Evolutionary conservation across 2,113 vertebrate genomes (phyloP).

Genomic region (Acrocephalus arundinaceus): DNA sequence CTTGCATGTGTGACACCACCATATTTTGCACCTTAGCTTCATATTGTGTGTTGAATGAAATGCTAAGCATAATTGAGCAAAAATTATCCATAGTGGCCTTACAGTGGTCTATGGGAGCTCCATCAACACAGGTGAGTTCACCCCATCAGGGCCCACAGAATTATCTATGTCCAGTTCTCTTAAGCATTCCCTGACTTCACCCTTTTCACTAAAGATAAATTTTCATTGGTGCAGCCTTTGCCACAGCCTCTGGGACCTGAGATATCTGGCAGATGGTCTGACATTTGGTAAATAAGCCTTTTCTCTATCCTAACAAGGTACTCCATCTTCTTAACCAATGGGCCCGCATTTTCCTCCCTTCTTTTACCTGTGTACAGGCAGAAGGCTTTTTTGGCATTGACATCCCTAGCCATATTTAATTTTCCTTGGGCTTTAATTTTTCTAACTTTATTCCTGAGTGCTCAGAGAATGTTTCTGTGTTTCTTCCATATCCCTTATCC

Average conservation of each 20-base stretch:
- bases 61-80: neutral
- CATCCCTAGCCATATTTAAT: neutral
- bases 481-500: neutral
- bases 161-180: too few species aligned
- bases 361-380: too few species aligned
- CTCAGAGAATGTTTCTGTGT: neutral
- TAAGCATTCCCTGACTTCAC: neutral
- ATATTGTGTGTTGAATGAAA: neutral
- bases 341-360: neutral
- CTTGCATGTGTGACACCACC: neutral
- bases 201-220: neutral
- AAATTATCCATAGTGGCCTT: neutral
- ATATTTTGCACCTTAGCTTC: neutral
- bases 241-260: neutral
- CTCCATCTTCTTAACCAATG: fast-evolving
- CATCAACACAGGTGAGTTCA: neutral
- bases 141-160: neutral
- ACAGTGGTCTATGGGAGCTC: neutral
- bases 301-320: neutral
- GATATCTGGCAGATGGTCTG: neutral
- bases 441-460: neutral
- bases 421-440: neutral
- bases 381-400: neutral
- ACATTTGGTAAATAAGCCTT: neutral
- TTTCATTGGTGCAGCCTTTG: neutral